Percentiles rank a stretch among this genome's conserved stretches.
phyloP scores from a whole-genome alignment of 2,113 vertebrate genomes.

The Prionailurus bengalensis region DNA sequence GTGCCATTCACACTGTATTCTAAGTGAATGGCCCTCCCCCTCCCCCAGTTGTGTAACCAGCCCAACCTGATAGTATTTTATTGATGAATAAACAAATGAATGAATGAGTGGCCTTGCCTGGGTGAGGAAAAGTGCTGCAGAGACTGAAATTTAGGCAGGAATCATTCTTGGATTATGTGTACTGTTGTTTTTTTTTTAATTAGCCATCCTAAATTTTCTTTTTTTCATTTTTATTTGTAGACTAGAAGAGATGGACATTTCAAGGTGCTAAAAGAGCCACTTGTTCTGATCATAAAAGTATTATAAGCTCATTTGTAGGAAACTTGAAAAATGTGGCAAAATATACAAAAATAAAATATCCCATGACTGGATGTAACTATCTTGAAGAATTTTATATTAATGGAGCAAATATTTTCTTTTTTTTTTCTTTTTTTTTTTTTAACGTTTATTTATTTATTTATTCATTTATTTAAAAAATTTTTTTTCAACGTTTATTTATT shows the following conservation, averaged over 20 bases:
- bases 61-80: background rate
- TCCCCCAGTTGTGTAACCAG: background rate
- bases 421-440: background rate
- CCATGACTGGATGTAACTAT: background rate
- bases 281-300: background rate
- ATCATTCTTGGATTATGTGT: background rate
- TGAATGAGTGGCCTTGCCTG: background rate
- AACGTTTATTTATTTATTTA: too few relatives aligned
- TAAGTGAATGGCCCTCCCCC: background rate
- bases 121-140: background rate
- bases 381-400: background rate
- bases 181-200: background rate
- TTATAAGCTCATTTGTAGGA: background rate
- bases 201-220: background rate
- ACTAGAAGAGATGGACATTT: background rate
- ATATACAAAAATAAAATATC: conserved; percentile 14
- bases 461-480: background rate
- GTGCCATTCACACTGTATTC: background rate
- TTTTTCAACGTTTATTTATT: background rate
- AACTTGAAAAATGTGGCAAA: conserved; percentile 38
- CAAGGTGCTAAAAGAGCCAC: background rate
- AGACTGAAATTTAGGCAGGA: background rate
- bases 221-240: background rate
- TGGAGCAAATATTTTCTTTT: background rate
- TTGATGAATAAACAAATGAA: background rate